Percentiles rank a stretch among this genome's conserved stretches.
Conservation (phyloP, 2,113 vertebrate species). For the Brachirus orientalis region DNA sequence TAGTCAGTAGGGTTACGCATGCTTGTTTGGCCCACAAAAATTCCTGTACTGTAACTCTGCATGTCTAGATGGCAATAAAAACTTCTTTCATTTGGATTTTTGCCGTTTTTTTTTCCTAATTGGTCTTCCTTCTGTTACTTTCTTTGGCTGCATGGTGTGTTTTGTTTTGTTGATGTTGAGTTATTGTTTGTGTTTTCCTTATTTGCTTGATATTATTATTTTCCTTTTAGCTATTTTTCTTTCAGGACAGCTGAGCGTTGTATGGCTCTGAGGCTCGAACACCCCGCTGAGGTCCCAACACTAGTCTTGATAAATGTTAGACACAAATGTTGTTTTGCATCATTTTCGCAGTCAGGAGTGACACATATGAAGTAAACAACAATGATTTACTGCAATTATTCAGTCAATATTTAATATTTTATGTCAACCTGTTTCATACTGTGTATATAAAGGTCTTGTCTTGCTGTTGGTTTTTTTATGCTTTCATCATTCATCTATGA, state of each 20-base stretch:
- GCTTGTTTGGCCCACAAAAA: too few relatives aligned
- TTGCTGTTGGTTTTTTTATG: too few relatives aligned
- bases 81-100: too few relatives aligned
- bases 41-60: too few relatives aligned
- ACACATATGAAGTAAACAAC: not conserved
- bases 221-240: not conserved
- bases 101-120: too few relatives aligned
- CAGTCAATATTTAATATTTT: not conserved
- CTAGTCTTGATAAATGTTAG: not conserved
- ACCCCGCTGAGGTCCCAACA: too few relatives aligned
- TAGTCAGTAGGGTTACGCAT: too few relatives aligned
- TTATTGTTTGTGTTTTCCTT: not conserved
- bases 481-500: too few relatives aligned
- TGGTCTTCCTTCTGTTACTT: too few relatives aligned
- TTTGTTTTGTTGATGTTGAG: not conserved
- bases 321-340: not conserved
- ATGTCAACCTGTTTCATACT: not conserved
- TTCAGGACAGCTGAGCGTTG: too few relatives aligned
- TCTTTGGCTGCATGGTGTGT: not conserved
- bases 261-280: too few relatives aligned
- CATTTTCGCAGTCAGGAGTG: not conserved
- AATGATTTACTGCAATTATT: not conserved
- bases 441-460: not conserved
- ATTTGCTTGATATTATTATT: not conserved
- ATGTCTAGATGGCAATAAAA: too few relatives aligned